These are phyloP conservation scores for Clivina fossor DNA, from an alignment of 2,888 invertebrate species.

Conservation along the genomic window DNA sequence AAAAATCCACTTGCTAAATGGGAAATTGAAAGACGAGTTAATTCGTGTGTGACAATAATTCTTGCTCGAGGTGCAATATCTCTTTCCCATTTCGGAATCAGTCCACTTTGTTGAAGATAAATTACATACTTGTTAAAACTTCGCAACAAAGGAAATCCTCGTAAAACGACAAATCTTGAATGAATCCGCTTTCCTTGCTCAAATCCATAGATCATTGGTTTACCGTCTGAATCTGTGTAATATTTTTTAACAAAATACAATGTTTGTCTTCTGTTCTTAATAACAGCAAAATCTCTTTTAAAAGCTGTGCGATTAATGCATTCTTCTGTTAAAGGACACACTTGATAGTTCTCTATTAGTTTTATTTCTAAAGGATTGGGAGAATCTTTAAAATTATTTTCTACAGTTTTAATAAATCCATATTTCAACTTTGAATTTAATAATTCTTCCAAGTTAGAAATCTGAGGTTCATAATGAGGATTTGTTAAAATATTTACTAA, in stretches of 20 bases:
- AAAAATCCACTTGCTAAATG: neutral
- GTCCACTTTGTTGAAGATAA: neutral
- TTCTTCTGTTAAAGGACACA: neutral
- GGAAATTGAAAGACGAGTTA: neutral
- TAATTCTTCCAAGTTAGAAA: slow-evolving; percentile 5
- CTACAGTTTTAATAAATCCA: neutral
- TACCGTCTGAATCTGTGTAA: slow-evolving; percentile 5
- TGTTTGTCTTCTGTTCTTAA: slow-evolving; percentile 6
- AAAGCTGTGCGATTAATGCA: slow-evolving; percentile 15
- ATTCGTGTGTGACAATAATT: neutral
- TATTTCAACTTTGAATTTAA: neutral
- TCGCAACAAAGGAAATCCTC: slow-evolving; percentile 2
- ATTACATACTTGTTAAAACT: slow-evolving; percentile 5
- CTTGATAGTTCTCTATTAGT: neutral
- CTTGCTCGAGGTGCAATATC: too few species aligned
- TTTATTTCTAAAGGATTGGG: neutral
- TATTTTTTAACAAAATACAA: slow-evolving; percentile 2
- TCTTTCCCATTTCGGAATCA: neutral
- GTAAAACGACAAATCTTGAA: neutral
- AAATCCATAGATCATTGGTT: slow-evolving; percentile 7
- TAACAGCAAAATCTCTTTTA: slow-evolving; percentile 10
- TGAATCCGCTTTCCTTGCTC: neutral
- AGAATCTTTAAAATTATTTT: neutral
- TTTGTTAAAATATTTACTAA: slow-evolving; percentile 6
- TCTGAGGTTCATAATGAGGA: slow-evolving; percentile 11